Evolutionary conservation across 1,140 invertebrate genomes (phyloP), one percentile per base, ranked within the genome.

Genomic region (Drosophila orena): DNA sequence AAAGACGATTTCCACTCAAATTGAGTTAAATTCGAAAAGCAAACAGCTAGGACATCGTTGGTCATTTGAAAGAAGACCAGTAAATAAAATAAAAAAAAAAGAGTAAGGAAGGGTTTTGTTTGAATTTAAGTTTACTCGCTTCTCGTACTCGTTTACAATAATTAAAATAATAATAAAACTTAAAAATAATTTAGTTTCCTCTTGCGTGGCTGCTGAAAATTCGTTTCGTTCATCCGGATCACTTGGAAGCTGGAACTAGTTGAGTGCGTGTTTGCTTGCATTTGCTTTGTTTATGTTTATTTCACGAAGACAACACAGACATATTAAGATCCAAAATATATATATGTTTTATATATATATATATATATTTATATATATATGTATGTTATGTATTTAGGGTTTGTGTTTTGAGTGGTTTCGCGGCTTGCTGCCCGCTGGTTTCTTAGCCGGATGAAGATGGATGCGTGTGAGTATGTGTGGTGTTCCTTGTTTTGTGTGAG

Each of bases 281-380:
- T 61, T 84, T 64, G 57, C 56, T 65, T 85, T 76, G 56, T 62
- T 58, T 73, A 78, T 81, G 80, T 83, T 89, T 89, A 89, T 80
- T 88, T 90, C 71, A 90, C 80, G 84, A 89, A 90, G 76, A 78
- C 76, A 78, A 89, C 84, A 89, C 85, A 89, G 84, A 89, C 84
- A 89, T 78, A 77, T 78, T 78, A 89, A 89, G 80, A 88, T 88
- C 84, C 79, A 88, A 88, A 88, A 88, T 88, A 88, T 88, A 88
- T 86, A 49, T 80, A 62, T 62, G 46, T 76, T 77, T 73, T 74
- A 46, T 74, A 65, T 66, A 74, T 75, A 69, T 75, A 69, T 79
- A 79, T 66, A 58, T 72, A 40, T 62, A 46, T 61, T 59, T 65
- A 71, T 71, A 76, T 80, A 76, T 86, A 57, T 85, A 70, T 69